Conservation (phyloP, 2,797 vertebrate species). For the Crenichthys baileyi region DNA sequence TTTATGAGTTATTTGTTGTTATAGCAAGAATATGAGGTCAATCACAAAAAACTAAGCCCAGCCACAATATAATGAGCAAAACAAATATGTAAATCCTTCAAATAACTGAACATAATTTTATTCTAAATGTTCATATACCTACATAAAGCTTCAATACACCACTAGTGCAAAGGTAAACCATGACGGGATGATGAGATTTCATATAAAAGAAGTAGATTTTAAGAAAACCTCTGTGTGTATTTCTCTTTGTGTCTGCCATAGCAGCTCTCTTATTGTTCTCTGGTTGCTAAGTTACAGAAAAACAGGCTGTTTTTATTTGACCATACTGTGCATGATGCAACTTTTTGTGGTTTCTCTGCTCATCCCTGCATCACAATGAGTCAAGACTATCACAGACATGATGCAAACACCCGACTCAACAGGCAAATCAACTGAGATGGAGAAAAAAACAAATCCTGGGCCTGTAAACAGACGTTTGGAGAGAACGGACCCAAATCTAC, state of each 20-base stretch:
- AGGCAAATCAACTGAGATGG: constrained; percentile 25
- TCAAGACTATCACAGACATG: constrained; percentile 18
- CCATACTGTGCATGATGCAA: constrained; percentile 18
- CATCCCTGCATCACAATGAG: constrained; percentile 16
- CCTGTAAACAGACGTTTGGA: constrained; percentile 27
- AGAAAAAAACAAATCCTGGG: constrained; percentile 18
- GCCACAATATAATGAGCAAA: not conserved
- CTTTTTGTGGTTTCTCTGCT: constrained; percentile 27
- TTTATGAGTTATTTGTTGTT: not conserved
- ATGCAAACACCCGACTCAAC: constrained; percentile 29
- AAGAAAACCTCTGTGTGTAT: not conserved
- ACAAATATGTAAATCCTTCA: constrained; percentile 1
- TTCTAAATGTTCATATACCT: not conserved
- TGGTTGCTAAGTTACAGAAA: constrained; percentile 54
- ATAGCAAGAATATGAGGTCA: not conserved
- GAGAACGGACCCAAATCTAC: constrained; percentile 9
- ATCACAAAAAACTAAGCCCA: not conserved
- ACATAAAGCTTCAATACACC: not conserved
- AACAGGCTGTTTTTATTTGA: constrained; percentile 43
- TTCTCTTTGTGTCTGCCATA: not conserved
- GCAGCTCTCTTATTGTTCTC: constrained; percentile 14
- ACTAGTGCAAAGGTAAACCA: not conserved
- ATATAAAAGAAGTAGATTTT: not conserved
- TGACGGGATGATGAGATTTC: not conserved
- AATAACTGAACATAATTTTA: not conserved